These are phyloP conservation scores for Mycogona germanica DNA, from an alignment of 2,888 invertebrate species.

Conservation along the genomic window DNA sequence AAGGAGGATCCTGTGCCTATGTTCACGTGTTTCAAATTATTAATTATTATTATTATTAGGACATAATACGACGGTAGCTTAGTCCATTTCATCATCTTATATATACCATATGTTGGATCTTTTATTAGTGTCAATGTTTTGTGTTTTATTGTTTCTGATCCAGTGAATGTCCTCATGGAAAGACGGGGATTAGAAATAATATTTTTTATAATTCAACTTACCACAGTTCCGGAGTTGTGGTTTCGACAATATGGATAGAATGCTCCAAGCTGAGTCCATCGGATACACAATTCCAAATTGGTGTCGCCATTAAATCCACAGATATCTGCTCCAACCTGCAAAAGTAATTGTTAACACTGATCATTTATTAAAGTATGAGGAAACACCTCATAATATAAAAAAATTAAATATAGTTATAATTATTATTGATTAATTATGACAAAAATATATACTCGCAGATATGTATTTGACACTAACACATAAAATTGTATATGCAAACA, in stretches of 20 bases:
- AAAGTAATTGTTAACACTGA: neutral
- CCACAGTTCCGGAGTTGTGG: conserved; percentile 1
- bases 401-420: no score
- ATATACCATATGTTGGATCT: no score
- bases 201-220: neutral
- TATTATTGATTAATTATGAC: no score
- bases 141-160: no score
- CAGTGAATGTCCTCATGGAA: neutral
- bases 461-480: no score
- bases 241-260: conserved; percentile 7
- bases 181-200: neutral
- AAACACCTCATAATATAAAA: neutral
- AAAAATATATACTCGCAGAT: no score
- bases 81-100: no score
- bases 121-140: no score
- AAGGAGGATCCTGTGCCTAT: conserved; percentile 13
- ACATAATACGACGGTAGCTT: neutral
- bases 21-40: neutral
- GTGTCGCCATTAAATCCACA: conserved; percentile 2
- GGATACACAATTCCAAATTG: conserved; percentile 2
- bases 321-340: conserved; percentile 12
- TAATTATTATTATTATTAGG: neutral
- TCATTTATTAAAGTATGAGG: neutral
- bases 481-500: no score
- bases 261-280: conserved; percentile 9